A percentile compares a stretch with the other conserved stretches of the same genome.
phyloP scores from a whole-genome alignment of 2,113 vertebrate species.

The Cyrtonyx montezumae region DNA sequence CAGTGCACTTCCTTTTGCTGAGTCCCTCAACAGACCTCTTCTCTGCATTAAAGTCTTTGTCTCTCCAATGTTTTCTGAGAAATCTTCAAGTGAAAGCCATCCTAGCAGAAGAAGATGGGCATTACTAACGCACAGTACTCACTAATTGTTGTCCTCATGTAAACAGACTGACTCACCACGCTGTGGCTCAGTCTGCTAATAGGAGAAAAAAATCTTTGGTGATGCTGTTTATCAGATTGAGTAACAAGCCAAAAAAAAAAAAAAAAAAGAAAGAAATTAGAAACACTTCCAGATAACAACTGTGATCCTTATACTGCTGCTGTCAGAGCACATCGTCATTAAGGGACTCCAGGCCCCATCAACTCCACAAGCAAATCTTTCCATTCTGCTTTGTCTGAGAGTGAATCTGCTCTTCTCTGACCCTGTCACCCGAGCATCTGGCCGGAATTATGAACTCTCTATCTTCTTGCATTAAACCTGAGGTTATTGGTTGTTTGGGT shows the following conservation, averaged over 20 bases:
- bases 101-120: neutral
- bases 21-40: neutral
- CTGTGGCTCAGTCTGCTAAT: neutral
- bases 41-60: neutral
- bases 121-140: neutral
- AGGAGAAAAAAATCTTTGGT: neutral
- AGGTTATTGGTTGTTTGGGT: conserved; percentile 15
- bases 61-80: neutral
- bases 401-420: neutral
- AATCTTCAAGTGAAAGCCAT: neutral
- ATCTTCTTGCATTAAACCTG: conserved; percentile 7
- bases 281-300: neutral
- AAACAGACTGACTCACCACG: neutral
- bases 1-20: neutral
- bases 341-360: neutral
- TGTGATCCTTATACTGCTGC: neutral
- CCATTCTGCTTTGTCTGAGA: neutral
- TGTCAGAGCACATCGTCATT: neutral
- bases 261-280: neutral
- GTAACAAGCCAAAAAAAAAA: neutral
- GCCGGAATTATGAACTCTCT: conserved; percentile 41
- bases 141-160: neutral
- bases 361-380: neutral
- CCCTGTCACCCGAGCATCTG: neutral
- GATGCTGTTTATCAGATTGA: neutral